These are phyloP conservation scores for Protobothrops flavoviridis DNA, from an alignment of 2,113 vertebrate genomes.

Conservation along the genomic window DNA sequence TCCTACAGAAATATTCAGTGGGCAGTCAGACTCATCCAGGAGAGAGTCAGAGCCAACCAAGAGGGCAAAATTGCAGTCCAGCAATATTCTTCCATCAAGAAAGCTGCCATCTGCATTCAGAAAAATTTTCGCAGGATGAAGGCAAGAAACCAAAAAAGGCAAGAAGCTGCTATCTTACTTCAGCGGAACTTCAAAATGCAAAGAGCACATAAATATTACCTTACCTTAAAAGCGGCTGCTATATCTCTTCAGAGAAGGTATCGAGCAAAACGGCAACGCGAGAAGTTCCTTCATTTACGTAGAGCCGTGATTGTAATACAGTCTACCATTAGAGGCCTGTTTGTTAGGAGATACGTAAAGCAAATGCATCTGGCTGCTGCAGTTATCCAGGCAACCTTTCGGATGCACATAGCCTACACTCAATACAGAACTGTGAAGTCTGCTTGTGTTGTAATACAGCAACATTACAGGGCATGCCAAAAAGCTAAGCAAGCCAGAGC, in stretches of 20 bases:
- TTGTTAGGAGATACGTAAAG: conserved; percentile 51
- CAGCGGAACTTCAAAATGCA: conserved; percentile 71
- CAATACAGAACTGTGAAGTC: conserved; percentile 59
- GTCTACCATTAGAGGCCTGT: conserved; percentile 63
- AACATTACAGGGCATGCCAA: conserved; percentile 59
- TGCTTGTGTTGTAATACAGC: conserved; percentile 67
- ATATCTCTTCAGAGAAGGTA: conserved; percentile 68
- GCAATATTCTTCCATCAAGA: conserved; percentile 61
- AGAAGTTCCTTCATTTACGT: conserved; percentile 52
- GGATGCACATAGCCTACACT: conserved; percentile 56
- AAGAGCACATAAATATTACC: conserved; percentile 63
- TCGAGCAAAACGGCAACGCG: conserved; percentile 57
- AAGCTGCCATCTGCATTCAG: conserved; percentile 64
- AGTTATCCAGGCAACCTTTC: conserved; percentile 64
- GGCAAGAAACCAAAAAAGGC: conserved; percentile 52
- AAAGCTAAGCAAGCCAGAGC: conserved; percentile 48
- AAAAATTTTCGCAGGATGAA: conserved; percentile 58
- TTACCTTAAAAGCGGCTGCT: conserved; percentile 64
- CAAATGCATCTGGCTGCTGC: conserved; percentile 59
- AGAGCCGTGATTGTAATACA: conserved; percentile 63
- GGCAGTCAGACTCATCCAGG: conserved; percentile 75
- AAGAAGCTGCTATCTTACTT: conserved; percentile 67
- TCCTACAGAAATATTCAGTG: conserved; percentile 65
- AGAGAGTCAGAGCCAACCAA: conserved; percentile 68
- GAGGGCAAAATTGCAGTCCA: conserved; percentile 47